Evolutionary conservation across 2,888 invertebrate species (phyloP).

Genomic region (Drosophila paracracens): DNA sequence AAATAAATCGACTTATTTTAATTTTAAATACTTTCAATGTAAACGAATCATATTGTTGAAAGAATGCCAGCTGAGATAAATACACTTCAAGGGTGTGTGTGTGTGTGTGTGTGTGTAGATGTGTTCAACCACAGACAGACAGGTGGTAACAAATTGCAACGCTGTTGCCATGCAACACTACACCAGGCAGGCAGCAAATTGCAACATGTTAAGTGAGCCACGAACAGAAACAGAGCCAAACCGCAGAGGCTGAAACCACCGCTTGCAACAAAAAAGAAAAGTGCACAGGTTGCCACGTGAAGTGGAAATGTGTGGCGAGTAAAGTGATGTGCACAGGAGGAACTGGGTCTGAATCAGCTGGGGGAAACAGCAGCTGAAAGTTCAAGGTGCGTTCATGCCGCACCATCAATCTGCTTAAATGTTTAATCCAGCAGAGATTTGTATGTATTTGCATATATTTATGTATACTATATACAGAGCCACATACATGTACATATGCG

Average conservation of each 20-base stretch:
- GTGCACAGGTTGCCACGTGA: constrained; percentile 47
- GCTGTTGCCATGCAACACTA: constrained; percentile 28
- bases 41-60: constrained; percentile 38
- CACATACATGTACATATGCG: constrained; percentile 11
- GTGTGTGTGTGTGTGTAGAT: constrained; percentile 2
- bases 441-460: constrained; percentile 46
- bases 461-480: background rate
- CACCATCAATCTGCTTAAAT: constrained; percentile 78
- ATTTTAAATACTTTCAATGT: background rate
- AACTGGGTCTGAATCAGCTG: background rate
- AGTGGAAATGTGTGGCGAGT: constrained; percentile 44
- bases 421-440: constrained; percentile 75
- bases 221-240: constrained; percentile 8
- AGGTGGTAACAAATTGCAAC: constrained; percentile 46
- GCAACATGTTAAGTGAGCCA: constrained; percentile 42
- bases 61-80: constrained; percentile 21
- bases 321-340: constrained; percentile 8
- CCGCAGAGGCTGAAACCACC: constrained; percentile 45
- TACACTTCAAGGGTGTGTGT: constrained; percentile 11
- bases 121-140: constrained; percentile 59
- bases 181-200: constrained; percentile 1
- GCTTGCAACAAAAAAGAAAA: constrained; percentile 11
- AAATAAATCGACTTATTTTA: constrained; percentile 10
- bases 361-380: constrained; percentile 40
- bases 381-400: constrained; percentile 67